Evolutionary conservation across 2,888 invertebrate species (phyloP).

Genomic region (Eupsilia transversa): DNA sequence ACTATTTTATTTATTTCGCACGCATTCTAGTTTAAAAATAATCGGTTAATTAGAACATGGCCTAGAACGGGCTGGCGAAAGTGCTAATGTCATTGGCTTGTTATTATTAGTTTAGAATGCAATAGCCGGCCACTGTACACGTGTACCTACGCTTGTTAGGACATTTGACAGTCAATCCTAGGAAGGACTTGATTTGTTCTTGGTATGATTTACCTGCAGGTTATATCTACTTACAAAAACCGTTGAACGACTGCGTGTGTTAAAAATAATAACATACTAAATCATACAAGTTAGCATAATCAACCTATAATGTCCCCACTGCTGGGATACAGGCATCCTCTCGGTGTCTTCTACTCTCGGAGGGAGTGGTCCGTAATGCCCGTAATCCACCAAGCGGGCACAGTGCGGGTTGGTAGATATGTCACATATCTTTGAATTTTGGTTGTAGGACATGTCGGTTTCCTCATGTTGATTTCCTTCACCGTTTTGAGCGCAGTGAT

Average conservation of each 20-base stretch:
- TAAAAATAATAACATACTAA: neutral
- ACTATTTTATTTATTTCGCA: slow-evolving; percentile 61
- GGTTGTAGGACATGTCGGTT: too few species aligned
- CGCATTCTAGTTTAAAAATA: slow-evolving; percentile 71
- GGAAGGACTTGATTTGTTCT: slow-evolving; percentile 33
- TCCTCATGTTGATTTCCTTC: too few species aligned
- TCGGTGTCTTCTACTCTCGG: too few species aligned
- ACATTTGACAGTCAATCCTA: slow-evolving; percentile 6
- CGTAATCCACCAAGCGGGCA: too few species aligned
- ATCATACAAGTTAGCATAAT: neutral
- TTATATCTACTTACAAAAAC: neutral
- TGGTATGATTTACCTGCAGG: slow-evolving; percentile 2
- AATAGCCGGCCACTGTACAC: slow-evolving; percentile 37
- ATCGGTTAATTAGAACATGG: slow-evolving; percentile 70
- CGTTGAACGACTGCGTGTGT: neutral
- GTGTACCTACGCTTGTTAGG: neutral
- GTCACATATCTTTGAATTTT: too few species aligned
- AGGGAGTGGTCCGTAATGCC: too few species aligned
- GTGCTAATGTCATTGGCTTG: slow-evolving; percentile 76
- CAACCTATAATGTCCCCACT: too few species aligned
- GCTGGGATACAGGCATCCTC: too few species aligned
- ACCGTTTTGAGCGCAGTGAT: too few species aligned
- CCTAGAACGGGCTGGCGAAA: slow-evolving; percentile 78
- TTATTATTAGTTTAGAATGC: slow-evolving; percentile 69
- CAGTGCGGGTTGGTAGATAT: too few species aligned